Conservation (phyloP, 2,797 vertebrate species). For the Falco cherrug region DNA sequence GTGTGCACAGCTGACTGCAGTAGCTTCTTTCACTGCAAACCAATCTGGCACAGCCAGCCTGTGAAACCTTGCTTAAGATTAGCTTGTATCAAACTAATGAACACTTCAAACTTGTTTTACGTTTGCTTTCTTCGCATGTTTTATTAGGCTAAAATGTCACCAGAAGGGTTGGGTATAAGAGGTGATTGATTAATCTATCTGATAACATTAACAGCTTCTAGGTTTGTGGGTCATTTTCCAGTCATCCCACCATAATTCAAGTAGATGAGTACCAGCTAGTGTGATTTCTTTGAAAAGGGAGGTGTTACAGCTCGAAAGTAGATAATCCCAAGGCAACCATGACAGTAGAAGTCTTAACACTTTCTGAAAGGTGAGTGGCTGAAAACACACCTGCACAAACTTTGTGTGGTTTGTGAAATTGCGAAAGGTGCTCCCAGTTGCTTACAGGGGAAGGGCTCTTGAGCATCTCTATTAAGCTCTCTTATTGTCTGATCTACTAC, state of each 20-base stretch:
- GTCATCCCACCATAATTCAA: background rate
- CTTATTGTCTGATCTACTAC: background rate
- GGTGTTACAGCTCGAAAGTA: background rate
- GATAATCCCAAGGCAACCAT: background rate
- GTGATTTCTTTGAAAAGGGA: background rate
- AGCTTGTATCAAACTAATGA: background rate
- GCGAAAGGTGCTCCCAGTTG: background rate
- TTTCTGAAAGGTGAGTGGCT: background rate
- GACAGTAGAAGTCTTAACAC: background rate
- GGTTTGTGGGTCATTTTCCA: background rate
- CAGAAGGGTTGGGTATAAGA: background rate
- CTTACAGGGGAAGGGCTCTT: background rate
- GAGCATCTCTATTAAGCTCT: background rate
- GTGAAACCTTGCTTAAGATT: background rate
- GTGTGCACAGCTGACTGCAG: conserved; percentile 22
- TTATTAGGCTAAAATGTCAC: background rate
- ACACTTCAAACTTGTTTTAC: background rate
- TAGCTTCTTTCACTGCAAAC: conserved; percentile 3
- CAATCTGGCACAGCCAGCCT: background rate
- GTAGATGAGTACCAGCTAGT: background rate
- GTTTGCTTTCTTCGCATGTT: background rate
- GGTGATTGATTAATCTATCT: background rate
- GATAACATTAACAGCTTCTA: background rate
- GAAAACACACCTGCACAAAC: background rate
- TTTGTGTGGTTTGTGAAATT: background rate